These are phyloP conservation scores for Lepetodrilus schrolli DNA, from an alignment of 2,888 invertebrate genomes.

Conservation along the genomic window DNA sequence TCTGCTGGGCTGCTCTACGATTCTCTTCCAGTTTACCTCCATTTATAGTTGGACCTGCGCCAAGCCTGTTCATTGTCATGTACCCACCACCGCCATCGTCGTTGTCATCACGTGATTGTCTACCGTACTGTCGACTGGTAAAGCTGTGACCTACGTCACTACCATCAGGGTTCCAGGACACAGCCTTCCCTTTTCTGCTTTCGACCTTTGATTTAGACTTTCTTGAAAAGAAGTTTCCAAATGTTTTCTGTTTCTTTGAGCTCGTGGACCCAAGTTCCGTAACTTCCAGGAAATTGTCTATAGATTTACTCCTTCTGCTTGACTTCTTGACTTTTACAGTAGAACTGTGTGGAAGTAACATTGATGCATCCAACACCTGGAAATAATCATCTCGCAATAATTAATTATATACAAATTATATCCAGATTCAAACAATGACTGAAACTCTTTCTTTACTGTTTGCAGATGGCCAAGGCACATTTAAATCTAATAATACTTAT, in stretches of 20 bases:
- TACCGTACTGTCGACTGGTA: not conserved
- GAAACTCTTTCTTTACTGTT: too few species aligned
- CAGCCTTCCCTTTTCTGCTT: not conserved
- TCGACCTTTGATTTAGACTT: not conserved
- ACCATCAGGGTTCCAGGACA: not conserved
- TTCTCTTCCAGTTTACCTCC: too few species aligned
- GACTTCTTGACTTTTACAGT: too few species aligned
- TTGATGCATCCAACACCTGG: too few species aligned
- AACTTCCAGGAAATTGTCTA: not conserved
- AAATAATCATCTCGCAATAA: too few species aligned
- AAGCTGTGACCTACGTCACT: not conserved
- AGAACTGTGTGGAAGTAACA: too few species aligned
- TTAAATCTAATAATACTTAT: too few species aligned
- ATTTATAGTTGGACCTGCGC: too few species aligned
- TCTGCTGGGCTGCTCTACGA: too few species aligned
- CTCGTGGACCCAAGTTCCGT: not conserved
- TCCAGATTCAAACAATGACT: too few species aligned
- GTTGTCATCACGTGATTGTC: not conserved
- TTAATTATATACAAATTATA: too few species aligned
- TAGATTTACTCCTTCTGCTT: not conserved
- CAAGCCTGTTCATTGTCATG: conserved; percentile 20
- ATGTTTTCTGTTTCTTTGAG: conserved; percentile 10
- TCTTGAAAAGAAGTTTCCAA: not conserved
- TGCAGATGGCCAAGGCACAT: too few species aligned
- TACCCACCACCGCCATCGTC: not conserved